These are phyloP conservation scores for Monopterus albus DNA, from an alignment of 2,113 vertebrate species.

Conservation along the genomic window DNA sequence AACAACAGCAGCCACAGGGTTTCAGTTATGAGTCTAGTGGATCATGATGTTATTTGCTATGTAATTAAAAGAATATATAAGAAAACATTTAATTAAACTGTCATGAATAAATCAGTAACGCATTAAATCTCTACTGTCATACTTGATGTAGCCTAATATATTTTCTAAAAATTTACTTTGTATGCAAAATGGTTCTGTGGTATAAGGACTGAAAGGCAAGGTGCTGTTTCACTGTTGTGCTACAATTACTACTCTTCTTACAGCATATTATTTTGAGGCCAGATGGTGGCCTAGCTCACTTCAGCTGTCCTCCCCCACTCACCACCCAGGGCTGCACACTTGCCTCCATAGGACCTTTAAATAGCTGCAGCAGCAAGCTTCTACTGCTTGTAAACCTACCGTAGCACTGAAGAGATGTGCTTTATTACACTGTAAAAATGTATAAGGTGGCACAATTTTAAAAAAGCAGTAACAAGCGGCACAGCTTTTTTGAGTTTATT, in stretches of 20 bases:
- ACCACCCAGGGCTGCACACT: constrained; percentile 41
- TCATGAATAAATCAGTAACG: not conserved
- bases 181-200: not conserved
- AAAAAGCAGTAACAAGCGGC: no score
- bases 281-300: constrained; percentile 66
- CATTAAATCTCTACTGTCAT: not conserved
- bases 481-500: no score
- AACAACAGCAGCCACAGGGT: constrained; percentile 14
- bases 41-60: not conserved
- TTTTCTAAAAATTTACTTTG: not conserved
- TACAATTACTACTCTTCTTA: constrained; percentile 38
- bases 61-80: not conserved
- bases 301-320: constrained; percentile 62
- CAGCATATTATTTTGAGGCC: constrained; percentile 69
- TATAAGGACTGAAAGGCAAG: not conserved
- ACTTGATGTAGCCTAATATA: not conserved
- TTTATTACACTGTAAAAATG: no score
- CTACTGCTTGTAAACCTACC: constrained; percentile 8
- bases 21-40: not conserved
- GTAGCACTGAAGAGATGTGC: not conserved
- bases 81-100: not conserved
- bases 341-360: constrained; percentile 44
- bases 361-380: constrained; percentile 32
- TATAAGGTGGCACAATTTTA: no score
- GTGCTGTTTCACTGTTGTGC: not conserved